These are phyloP conservation scores for Andrena praecox DNA, from an alignment of 2,888 invertebrate species.

Conservation along the genomic window DNA sequence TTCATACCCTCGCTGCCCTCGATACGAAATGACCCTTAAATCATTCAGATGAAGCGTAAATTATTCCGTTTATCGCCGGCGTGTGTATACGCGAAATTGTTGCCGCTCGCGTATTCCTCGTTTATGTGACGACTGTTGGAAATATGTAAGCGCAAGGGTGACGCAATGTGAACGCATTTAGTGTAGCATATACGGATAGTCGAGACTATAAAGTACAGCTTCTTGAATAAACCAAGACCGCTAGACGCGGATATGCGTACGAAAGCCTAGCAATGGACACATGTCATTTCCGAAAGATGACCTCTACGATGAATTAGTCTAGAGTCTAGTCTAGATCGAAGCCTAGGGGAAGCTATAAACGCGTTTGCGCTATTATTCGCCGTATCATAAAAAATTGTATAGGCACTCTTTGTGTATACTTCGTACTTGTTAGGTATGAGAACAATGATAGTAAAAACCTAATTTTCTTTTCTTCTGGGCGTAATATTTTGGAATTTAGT, in stretches of 20 bases:
- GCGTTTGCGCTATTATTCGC: not conserved
- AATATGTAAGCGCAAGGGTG: not conserved
- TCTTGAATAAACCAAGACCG: slow-evolving; percentile 51
- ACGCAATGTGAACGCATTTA: slow-evolving; percentile 1
- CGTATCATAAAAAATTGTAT: not conserved
- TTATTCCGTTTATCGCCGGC: not conserved
- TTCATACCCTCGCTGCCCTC: not conserved
- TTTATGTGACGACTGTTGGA: not conserved
- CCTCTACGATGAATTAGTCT: slow-evolving; percentile 56
- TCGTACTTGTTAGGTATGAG: not conserved
- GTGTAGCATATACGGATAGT: slow-evolving; percentile 17
- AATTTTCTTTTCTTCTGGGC: too few relatives aligned
- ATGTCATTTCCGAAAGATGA: slow-evolving; percentile 54
- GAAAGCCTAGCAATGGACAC: slow-evolving; percentile 21
- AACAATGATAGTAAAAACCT: not conserved
- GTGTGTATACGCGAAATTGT: not conserved
- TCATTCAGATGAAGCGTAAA: not conserved
- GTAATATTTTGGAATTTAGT: too few relatives aligned
- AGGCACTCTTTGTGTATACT: not conserved
- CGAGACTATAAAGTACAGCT: slow-evolving; percentile 11
- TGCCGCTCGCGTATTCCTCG: not conserved
- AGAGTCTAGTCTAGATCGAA: slow-evolving; percentile 40
- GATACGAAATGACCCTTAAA: not conserved
- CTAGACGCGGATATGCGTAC: slow-evolving; percentile 47
- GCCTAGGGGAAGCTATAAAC: slow-evolving; percentile 16